Evolutionary conservation across 2,888 invertebrate species (phyloP).

Genomic region (Latrodectus elegans): DNA sequence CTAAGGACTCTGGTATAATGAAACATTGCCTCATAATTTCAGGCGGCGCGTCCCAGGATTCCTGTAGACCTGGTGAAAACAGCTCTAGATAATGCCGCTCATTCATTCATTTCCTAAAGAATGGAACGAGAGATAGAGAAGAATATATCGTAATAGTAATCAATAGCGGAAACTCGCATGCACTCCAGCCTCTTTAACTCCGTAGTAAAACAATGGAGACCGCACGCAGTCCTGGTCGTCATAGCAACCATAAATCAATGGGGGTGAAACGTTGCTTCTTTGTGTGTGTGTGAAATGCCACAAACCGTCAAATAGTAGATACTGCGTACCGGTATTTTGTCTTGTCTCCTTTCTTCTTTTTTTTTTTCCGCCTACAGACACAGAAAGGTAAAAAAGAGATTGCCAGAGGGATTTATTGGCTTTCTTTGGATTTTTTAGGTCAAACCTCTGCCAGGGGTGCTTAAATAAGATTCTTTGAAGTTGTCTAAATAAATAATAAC

Average conservation of each 20-base stretch:
- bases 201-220: constrained; percentile 68
- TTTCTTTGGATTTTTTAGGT: not conserved
- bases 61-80: constrained; percentile 18
- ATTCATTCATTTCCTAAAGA: constrained; percentile 29
- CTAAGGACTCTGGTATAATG: not conserved
- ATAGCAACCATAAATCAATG: constrained; percentile 68
- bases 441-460: not conserved
- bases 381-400: not conserved
- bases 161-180: constrained; percentile 68
- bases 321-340: constrained; percentile 67
- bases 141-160: constrained; percentile 60
- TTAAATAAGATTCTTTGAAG: too few relatives aligned
- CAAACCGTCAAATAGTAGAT: constrained; percentile 67
- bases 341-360: constrained; percentile 38
- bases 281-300: constrained; percentile 56
- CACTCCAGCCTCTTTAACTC: constrained; percentile 63
- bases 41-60: constrained; percentile 22
- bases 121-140: constrained; percentile 1
- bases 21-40: constrained; percentile 5
- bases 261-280: constrained; percentile 46
- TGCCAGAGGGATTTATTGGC: not conserved
- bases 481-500: too few relatives aligned
- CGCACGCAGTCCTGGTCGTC: constrained; percentile 61
- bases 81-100: constrained; percentile 49
- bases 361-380: constrained; percentile 4